Base-by-base conservation (phyloP, 1,140 invertebrate species). In the Eupristina koningsbergeri region DNA sequence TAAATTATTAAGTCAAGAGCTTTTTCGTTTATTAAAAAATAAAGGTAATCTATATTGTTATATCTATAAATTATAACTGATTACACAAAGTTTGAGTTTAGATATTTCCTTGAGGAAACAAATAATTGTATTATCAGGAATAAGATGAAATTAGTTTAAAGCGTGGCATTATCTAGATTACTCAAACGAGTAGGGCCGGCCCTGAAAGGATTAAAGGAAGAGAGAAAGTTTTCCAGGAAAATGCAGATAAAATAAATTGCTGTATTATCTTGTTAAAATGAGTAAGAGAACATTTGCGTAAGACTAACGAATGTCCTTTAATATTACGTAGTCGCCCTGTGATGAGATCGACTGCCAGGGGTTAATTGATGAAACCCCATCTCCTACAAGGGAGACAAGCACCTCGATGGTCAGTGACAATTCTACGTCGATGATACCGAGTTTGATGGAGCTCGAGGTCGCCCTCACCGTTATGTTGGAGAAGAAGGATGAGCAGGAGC, bases 381-480 rank as follows among this genome's bases (percentile, higher is more conserved):
- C 69, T 45, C 22, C 15, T 13, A 19, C 74, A 17, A 58, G 50
- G 7, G 31, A 34, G 76, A 19, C 26, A 29, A 78, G 15, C 26
- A 29, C 15, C 36, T 3, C 3, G 0, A n/a, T 7, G 17, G n/a
- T 8, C 22, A 88, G 83, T 50, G 90, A 89, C 74, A 91, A 92
- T 81, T 81, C 90, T 22, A 91, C 89, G 34, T 92, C 91, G 75
- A 92, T 91, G 90, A 92, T 92, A 34, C 91, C 92, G 11, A 92
- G 91, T 64, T 87, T 93, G 34, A 91, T 87, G 39, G 92, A 93
- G 82, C 69, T 93, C 50, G 92, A 92, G 78, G 90, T 86, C 9
- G 91, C 92, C 3, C 87, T 92, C 36, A 91, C 90, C 26, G 91
- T 92, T 75, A 92, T 93, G 89, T 78, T 92, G 9, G 92, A 92